Evolutionary conservation across 2,797 vertebrate genomes (phyloP).

Genomic region (Coilia nasus): DNA sequence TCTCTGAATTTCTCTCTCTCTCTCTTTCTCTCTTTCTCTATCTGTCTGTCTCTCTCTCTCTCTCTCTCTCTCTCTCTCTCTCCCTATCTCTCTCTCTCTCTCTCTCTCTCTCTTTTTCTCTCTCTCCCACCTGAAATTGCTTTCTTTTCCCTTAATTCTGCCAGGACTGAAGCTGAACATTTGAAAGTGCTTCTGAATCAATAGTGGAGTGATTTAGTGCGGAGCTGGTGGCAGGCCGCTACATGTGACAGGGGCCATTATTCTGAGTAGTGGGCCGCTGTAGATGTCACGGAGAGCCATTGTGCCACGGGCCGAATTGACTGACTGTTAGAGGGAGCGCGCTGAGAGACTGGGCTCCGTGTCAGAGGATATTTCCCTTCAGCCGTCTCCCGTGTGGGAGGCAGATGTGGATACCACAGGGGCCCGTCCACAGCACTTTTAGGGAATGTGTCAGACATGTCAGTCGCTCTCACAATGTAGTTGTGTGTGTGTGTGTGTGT

Average conservation of each 20-base stretch:
- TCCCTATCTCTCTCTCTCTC: not conserved
- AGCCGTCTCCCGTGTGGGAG: not conserved
- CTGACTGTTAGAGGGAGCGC: not conserved
- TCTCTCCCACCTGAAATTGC: constrained; percentile 20
- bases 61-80: too few species aligned
- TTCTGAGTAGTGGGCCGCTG: constrained; percentile 37
- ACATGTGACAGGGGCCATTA: constrained; percentile 39
- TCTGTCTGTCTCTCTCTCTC: too few species aligned
- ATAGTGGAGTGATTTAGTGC: constrained; percentile 32
- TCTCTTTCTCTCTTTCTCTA: too few species aligned
- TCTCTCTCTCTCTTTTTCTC: not conserved
- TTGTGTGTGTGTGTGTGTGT: not conserved
- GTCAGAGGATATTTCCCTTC: not conserved
- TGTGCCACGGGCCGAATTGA: not conserved
- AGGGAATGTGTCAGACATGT: not conserved
- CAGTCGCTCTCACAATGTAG: not conserved
- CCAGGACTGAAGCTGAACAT: not conserved
- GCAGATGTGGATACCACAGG: not conserved
- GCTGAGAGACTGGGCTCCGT: not conserved
- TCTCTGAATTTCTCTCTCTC: too few species aligned
- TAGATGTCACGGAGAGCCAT: not conserved
- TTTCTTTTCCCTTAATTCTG: constrained; percentile 49
- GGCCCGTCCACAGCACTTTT: not conserved
- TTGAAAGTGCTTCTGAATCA: constrained; percentile 27
- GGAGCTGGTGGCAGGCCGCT: not conserved